These are phyloP conservation scores for Scopus umbretta DNA, from an alignment of 2,113 vertebrate species.

Conservation along the genomic window DNA sequence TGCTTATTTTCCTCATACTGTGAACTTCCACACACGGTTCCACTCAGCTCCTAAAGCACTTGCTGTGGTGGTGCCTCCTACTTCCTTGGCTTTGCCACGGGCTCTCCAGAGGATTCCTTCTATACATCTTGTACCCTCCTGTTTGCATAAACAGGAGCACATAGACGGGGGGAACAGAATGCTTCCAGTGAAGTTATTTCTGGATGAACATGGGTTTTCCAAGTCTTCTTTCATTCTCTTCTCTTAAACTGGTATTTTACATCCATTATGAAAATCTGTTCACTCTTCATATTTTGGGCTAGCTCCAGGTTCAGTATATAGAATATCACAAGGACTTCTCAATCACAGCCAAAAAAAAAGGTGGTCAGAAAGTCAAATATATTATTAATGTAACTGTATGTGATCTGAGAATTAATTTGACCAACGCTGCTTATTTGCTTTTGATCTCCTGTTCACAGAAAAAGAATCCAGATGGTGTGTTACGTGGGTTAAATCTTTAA, in stretches of 20 bases:
- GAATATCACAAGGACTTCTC: background rate
- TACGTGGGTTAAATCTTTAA: background rate
- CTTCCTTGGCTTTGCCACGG: background rate
- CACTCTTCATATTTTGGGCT: background rate
- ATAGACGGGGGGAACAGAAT: background rate
- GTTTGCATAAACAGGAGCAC: background rate
- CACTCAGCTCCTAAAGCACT: background rate
- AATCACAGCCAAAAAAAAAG: background rate
- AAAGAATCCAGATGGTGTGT: background rate
- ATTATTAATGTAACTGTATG: background rate
- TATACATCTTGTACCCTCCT: background rate
- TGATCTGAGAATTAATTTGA: background rate
- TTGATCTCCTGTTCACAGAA: slow-evolving; percentile 9
- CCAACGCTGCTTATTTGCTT: background rate
- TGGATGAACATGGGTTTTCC: background rate
- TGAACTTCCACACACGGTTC: background rate
- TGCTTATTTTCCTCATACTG: background rate
- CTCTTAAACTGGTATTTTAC: background rate
- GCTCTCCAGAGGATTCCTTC: background rate
- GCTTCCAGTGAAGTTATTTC: background rate
- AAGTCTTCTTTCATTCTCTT: background rate
- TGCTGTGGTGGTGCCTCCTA: background rate
- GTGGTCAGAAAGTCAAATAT: background rate
- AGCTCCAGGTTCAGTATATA: background rate
- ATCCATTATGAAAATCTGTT: background rate